These are phyloP conservation scores for Strigops habroptila DNA, from an alignment of 2,113 vertebrate genomes.

Conservation along the genomic window DNA sequence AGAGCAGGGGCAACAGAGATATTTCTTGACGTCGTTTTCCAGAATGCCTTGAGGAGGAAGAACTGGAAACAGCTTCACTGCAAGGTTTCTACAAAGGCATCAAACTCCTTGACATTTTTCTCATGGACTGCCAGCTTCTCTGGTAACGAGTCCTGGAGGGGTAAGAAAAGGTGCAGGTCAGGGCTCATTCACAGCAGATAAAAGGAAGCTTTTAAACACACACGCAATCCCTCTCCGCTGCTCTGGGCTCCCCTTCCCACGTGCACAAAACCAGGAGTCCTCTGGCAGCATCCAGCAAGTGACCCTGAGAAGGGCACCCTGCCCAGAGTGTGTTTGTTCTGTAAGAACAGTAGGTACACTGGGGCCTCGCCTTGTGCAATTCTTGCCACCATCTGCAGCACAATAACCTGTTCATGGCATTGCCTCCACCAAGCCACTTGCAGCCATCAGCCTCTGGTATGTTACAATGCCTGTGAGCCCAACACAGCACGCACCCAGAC, in stretches of 20 bases:
- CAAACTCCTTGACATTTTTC: slow-evolving; percentile 96
- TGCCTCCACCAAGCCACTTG: not conserved
- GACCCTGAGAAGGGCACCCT: not conserved
- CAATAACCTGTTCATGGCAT: not conserved
- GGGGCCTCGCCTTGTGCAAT: not conserved
- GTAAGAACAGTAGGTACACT: not conserved
- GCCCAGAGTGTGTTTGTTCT: not conserved
- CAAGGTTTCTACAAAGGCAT: slow-evolving; percentile 97
- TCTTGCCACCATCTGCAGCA: not conserved
- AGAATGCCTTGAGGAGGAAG: slow-evolving; percentile 26
- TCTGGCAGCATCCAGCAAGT: not conserved
- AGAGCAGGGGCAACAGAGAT: not conserved
- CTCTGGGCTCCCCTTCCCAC: not conserved
- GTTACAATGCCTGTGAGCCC: not conserved
- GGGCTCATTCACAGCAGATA: not conserved
- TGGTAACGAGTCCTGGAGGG: slow-evolving; percentile 88
- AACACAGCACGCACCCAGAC: not conserved
- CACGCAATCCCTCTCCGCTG: not conserved
- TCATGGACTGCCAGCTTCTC: slow-evolving; percentile 96
- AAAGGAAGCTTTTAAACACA: not conserved
- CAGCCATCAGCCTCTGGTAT: not conserved
- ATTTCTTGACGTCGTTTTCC: not conserved
- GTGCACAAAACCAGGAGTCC: not conserved
- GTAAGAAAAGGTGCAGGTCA: not conserved
- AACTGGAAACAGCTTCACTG: slow-evolving; percentile 76